Evolutionary conservation across 2,888 invertebrate species (phyloP).

Genomic region (Atethmia centrago): DNA sequence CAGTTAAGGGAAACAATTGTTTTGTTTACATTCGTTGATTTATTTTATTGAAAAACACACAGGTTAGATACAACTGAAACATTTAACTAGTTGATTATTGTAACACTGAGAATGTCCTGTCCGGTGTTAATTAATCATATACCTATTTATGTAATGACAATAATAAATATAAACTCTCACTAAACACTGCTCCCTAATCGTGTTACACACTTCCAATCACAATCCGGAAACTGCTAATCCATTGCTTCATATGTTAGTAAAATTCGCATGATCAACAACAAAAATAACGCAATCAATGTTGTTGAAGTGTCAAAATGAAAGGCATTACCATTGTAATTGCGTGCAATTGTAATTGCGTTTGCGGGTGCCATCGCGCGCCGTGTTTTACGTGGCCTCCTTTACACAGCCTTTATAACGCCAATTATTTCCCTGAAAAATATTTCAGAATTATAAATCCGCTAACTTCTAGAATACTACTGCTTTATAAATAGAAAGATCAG

Average conservation of each 20-base stretch:
- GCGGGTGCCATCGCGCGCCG: no score
- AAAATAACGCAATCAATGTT: not conserved
- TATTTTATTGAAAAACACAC: not conserved
- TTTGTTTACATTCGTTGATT: not conserved
- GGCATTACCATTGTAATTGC: not conserved
- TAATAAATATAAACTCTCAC: not conserved
- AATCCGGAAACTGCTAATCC: not conserved
- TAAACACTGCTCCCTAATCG: not conserved
- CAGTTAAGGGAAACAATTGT: not conserved
- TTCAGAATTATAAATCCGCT: conserved; percentile 3
- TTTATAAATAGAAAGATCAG: conserved; percentile 62
- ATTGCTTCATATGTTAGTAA: not conserved
- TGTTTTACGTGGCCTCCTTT: no score
- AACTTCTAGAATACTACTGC: conserved; percentile 49
- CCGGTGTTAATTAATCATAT: no score
- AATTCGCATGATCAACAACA: not conserved
- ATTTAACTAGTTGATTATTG: not conserved
- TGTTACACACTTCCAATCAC: no score
- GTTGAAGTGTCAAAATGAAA: not conserved
- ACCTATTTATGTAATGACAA: no score
- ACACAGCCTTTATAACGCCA: not conserved
- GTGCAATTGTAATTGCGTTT: no score
- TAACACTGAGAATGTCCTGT: not conserved
- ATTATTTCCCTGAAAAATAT: not conserved
- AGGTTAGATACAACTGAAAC: not conserved